These are phyloP conservation scores for Pycnonotus jocosus DNA, from an alignment of 2,113 vertebrate genomes.

Conservation along the genomic window DNA sequence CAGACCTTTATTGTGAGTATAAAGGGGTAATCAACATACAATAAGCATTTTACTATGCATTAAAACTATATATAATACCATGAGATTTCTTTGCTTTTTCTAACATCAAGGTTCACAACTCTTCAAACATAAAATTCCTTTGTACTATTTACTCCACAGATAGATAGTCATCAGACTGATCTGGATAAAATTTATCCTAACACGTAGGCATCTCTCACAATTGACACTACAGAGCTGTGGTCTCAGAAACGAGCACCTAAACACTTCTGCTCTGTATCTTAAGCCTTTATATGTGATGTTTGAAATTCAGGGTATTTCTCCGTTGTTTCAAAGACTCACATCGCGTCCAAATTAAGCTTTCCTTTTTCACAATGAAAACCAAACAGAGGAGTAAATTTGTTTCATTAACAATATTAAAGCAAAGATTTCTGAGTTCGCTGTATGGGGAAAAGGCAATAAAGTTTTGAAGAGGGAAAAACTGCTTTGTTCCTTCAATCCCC, in stretches of 20 bases:
- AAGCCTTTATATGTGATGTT: background rate
- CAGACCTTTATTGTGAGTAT: slow-evolving; percentile 65
- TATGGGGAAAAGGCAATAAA: slow-evolving; percentile 72
- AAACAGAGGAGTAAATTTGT: slow-evolving; percentile 65
- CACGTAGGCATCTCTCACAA: background rate
- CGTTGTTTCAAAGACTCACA: background rate
- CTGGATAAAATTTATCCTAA: background rate
- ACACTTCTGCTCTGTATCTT: background rate
- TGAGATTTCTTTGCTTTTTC: slow-evolving; percentile 48
- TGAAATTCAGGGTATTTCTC: slow-evolving; percentile 10
- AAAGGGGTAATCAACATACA: slow-evolving; percentile 63
- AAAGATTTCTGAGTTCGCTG: slow-evolving; percentile 68
- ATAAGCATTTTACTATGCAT: slow-evolving; percentile 58
- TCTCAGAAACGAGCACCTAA: slow-evolving; percentile 18
- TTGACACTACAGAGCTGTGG: background rate
- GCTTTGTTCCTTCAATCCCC: slow-evolving; percentile 78
- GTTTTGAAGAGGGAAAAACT: slow-evolving; percentile 76
- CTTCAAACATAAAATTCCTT: slow-evolving; percentile 38
- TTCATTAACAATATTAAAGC: slow-evolving; percentile 71
- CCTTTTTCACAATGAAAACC: slow-evolving; percentile 53
- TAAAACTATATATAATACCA: slow-evolving; percentile 65
- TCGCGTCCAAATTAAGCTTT: slow-evolving; percentile 44
- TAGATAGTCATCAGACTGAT: background rate
- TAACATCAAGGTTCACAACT: slow-evolving; percentile 40
- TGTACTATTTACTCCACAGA: background rate